Conservation (phyloP, 1,140 invertebrate genomes). For the Euura lappo region DNA sequence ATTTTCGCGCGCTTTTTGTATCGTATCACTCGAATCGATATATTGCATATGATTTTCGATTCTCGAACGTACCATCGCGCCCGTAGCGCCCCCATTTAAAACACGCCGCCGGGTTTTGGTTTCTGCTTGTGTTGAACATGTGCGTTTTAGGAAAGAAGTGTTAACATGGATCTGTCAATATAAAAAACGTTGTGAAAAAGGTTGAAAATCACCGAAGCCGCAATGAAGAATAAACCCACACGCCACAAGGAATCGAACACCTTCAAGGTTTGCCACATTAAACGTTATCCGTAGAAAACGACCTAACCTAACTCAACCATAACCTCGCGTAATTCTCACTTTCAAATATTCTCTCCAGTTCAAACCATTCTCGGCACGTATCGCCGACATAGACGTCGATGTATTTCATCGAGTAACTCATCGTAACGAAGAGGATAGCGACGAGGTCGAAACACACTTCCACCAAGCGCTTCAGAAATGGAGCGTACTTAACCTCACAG, state of each 20-base stretch:
- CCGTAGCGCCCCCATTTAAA: too few relatives aligned
- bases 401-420: slow-evolving; percentile 79
- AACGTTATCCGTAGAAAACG: not conserved
- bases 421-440: slow-evolving; percentile 69
- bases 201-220: slow-evolving; percentile 25
- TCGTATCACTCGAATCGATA: too few relatives aligned
- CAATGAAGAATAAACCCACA: slow-evolving; percentile 78
- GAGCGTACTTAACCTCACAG: slow-evolving; percentile 83
- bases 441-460: slow-evolving; percentile 79
- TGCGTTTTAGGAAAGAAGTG: too few relatives aligned
- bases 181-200: too few relatives aligned
- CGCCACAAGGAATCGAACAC: slow-evolving; percentile 82
- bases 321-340: slow-evolving; percentile 26
- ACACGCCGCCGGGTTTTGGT: too few relatives aligned
- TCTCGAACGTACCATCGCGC: too few relatives aligned
- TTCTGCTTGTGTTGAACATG: too few relatives aligned
- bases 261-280: slow-evolving; percentile 70
- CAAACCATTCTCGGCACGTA: slow-evolving; percentile 82
- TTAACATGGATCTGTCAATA: too few relatives aligned
- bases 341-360: slow-evolving; percentile 69
- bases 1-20: too few relatives aligned
- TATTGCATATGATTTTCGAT: too few relatives aligned
- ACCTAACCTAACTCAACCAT: slow-evolving; percentile 13
- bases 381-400: slow-evolving; percentile 83
- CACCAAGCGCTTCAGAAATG: slow-evolving; percentile 84